These are phyloP conservation scores for Myotis yumanensis DNA, from an alignment of 2,113 vertebrate species.

Conservation along the genomic window DNA sequence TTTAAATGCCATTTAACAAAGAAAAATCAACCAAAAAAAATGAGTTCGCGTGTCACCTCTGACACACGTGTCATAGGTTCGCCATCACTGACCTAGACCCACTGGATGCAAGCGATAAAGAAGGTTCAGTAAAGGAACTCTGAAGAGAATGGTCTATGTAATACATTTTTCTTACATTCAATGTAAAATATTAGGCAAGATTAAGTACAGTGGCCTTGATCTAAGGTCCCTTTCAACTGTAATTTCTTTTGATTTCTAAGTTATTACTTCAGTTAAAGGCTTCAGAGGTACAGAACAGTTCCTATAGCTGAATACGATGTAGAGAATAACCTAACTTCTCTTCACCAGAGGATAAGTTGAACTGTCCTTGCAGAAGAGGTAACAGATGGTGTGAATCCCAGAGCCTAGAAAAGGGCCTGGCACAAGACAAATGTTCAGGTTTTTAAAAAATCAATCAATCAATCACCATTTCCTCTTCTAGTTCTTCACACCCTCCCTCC, in stretches of 20 bases:
- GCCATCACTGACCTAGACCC: not conserved
- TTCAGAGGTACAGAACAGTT: not conserved
- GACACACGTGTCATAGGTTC: no score
- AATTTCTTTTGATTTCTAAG: slow-evolving; percentile 36
- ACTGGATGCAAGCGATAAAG: not conserved
- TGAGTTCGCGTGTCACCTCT: no score
- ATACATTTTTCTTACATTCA: not conserved
- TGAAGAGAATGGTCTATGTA: not conserved
- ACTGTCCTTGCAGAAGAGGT: not conserved
- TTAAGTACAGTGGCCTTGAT: not conserved
- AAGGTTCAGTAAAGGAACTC: not conserved
- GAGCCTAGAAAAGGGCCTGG: not conserved
- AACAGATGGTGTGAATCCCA: not conserved
- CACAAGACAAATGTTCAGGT: not conserved
- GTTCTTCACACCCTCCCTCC: not conserved
- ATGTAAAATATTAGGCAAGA: not conserved
- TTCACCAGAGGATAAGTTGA: not conserved
- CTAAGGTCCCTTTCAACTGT: not conserved
- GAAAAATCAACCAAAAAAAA: no score
- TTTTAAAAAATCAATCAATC: not conserved
- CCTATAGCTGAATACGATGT: not conserved
- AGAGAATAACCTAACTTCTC: not conserved
- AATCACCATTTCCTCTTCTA: not conserved
- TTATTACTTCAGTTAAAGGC: not conserved
- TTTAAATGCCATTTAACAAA: no score